Evolutionary conservation across 2,888 invertebrate genomes (phyloP).

Genomic region (Carterocephalus palaemon): DNA sequence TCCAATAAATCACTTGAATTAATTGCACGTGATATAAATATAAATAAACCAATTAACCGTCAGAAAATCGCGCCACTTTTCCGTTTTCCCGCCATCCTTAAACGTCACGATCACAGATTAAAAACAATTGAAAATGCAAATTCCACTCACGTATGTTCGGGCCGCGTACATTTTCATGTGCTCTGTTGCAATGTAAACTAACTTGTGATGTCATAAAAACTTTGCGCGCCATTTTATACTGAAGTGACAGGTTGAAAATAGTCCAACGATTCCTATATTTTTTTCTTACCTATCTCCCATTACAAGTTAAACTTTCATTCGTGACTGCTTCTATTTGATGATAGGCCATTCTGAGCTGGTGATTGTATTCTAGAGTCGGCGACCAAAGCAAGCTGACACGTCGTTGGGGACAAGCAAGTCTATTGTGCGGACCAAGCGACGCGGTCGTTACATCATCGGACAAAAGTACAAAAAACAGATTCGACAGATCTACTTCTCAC

Average conservation of each 20-base stretch:
- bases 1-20: too few relatives aligned
- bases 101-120: slow-evolving; percentile 11
- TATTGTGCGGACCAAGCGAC: background rate
- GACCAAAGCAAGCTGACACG: background rate
- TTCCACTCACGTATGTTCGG: slow-evolving; percentile 62
- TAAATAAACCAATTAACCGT: background rate
- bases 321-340: background rate
- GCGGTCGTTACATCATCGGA: slow-evolving; percentile 2
- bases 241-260: slow-evolving; percentile 53
- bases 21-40: background rate
- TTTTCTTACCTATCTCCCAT: slow-evolving; percentile 27
- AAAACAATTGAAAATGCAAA: slow-evolving; percentile 14
- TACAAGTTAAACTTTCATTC: slow-evolving; percentile 25
- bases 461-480: slow-evolving; percentile 4
- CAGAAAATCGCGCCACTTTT: too few relatives aligned
- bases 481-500: background rate
- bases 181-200: slow-evolving; percentile 43
- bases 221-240: slow-evolving; percentile 54
- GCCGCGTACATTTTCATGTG: slow-evolving; percentile 61
- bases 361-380: background rate
- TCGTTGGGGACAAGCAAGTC: background rate
- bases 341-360: slow-evolving; percentile 15
- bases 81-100: too few relatives aligned
- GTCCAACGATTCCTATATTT: slow-evolving; percentile 34
- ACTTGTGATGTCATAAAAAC: slow-evolving; percentile 60